Evolutionary conservation across 2,888 invertebrate genomes (phyloP).

Genomic region (Netelia fuscicornis): DNA sequence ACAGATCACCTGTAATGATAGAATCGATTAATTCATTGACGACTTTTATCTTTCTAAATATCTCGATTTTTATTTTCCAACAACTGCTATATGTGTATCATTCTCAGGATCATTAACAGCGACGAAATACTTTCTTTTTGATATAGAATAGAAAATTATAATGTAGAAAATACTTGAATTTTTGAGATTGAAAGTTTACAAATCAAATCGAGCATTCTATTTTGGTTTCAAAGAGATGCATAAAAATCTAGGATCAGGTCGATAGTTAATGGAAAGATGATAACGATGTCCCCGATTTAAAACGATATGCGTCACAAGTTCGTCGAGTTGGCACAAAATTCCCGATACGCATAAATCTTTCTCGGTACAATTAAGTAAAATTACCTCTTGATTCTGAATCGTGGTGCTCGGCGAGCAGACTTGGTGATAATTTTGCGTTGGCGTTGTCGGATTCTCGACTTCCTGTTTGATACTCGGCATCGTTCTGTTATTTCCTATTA

Average conservation of each 20-base stretch:
- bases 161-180: too few relatives aligned
- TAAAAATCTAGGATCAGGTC: too few relatives aligned
- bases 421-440: slow-evolving; percentile 82
- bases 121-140: too few relatives aligned
- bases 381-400: slow-evolving; percentile 83
- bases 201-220: too few relatives aligned
- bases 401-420: slow-evolving; percentile 84
- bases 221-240: too few relatives aligned
- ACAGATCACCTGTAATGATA: slow-evolving; percentile 75
- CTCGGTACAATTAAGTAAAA: slow-evolving; percentile 27
- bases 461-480: slow-evolving; percentile 87
- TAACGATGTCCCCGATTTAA: neutral
- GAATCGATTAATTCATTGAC: slow-evolving; percentile 13
- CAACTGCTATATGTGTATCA: too few relatives aligned
- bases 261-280: too few relatives aligned
- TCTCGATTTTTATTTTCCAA: too few relatives aligned
- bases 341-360: neutral
- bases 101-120: too few relatives aligned
- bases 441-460: slow-evolving; percentile 85
- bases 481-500: slow-evolving; percentile 83
- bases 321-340: neutral
- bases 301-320: neutral
- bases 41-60: neutral
- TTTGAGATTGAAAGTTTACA: too few relatives aligned
- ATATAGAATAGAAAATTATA: too few relatives aligned